A percentile compares a stretch with the other conserved stretches of the same genome.
phyloP scores from a whole-genome alignment of 2,888 invertebrate genomes.

The Hypsopygia costalis region DNA sequence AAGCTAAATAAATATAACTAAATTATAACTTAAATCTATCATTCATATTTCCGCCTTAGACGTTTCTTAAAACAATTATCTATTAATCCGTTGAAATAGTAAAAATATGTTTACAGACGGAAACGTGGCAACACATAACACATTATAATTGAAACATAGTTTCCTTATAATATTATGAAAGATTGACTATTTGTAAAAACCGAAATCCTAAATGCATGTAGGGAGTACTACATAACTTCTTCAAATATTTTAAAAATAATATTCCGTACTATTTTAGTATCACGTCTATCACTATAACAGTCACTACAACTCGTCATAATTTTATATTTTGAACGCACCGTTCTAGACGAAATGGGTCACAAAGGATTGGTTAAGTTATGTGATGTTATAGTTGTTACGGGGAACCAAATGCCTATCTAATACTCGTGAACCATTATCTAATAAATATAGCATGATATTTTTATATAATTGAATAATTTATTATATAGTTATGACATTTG shows the following conservation, averaged over 20 bases:
- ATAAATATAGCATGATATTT: conserved; percentile 15
- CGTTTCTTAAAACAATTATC: neutral
- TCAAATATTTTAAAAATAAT: conserved; percentile 44
- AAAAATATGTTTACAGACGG: conserved; percentile 13
- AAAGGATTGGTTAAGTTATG: neutral
- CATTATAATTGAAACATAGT: conserved; percentile 34
- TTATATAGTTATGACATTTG: conserved; percentile 14
- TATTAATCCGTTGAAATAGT: neutral
- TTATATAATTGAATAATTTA: conserved; percentile 10
- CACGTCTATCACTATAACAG: conserved; percentile 52
- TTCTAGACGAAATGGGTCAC: neutral
- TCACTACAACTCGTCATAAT: conserved; percentile 22
- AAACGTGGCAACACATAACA: conserved; percentile 45
- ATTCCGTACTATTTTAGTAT: conserved; percentile 58
- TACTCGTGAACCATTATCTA: neutral
- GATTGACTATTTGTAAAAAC: conserved; percentile 42
- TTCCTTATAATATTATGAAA: conserved; percentile 42
- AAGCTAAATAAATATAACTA: conserved; percentile 22
- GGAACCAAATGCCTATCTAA: neutral
- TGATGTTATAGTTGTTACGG: neutral
- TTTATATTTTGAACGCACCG: neutral
- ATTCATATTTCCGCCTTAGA: neutral
- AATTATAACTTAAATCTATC: neutral
- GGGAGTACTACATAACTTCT: conserved; percentile 50
- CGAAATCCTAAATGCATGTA: conserved; percentile 63